These are phyloP conservation scores for Tetrapedia diversipes DNA, from an alignment of 2,888 invertebrate genomes.

Conservation along the genomic window DNA sequence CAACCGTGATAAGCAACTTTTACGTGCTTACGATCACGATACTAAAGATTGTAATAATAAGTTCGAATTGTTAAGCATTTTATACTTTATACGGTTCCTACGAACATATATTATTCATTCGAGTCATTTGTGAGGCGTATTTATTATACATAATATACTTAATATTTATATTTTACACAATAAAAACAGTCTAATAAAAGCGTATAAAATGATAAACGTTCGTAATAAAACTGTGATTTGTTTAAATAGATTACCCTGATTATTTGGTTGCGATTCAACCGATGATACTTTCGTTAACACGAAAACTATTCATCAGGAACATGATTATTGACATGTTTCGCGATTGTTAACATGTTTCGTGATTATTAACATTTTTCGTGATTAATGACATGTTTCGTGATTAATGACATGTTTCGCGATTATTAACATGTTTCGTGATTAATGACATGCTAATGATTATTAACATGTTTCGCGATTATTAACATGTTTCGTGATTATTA, in stretches of 20 bases:
- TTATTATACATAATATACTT: slow-evolving; percentile 8
- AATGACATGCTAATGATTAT: no score
- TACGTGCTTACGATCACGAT: neutral
- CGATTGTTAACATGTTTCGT: no score
- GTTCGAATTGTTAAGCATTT: neutral
- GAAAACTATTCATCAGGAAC: no score
- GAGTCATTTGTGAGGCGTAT: neutral
- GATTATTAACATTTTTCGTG: no score
- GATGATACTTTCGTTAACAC: no score
- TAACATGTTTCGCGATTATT: no score
- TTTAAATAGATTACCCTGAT: neutral
- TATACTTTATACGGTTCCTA: slow-evolving; percentile 5
- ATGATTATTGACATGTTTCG: no score
- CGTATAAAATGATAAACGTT: neutral
- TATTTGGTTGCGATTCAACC: no score
- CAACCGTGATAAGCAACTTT: slow-evolving; percentile 5
- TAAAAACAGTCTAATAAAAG: slow-evolving; percentile 6
- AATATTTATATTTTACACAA: slow-evolving; percentile 8
- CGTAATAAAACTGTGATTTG: neutral
- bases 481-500: no score
- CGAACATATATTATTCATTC: neutral
- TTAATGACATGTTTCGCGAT: no score
- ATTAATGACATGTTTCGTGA: no score
- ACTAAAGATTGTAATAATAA: neutral
- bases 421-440: no score